Conservation (phyloP, 2,113 vertebrate species). For the Odontesthes bonariensis region DNA sequence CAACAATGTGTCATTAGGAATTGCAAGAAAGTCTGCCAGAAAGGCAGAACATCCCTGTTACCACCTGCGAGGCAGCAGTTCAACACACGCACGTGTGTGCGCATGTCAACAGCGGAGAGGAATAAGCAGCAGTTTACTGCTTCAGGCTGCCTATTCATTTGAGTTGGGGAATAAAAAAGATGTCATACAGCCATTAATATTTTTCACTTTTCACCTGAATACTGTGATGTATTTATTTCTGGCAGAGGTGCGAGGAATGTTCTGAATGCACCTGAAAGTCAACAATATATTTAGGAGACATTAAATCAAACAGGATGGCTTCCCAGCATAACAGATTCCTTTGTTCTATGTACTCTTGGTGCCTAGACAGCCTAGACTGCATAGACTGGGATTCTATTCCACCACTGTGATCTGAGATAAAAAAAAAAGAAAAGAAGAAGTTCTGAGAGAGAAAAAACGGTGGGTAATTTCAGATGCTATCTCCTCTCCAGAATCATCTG, state of each 20-base stretch:
- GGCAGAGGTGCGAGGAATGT: slow-evolving; percentile 76
- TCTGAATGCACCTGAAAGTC: slow-evolving; percentile 78
- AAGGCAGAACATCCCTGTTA: too few species aligned
- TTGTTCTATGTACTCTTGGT: slow-evolving; percentile 72
- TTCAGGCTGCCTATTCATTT: too few species aligned
- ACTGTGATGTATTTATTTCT: slow-evolving; percentile 63
- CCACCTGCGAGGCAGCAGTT: too few species aligned
- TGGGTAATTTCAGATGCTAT: slow-evolving; percentile 75
- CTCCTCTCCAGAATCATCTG: slow-evolving; percentile 66
- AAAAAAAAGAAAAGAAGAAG: slow-evolving; percentile 29
- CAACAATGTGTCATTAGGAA: too few species aligned
- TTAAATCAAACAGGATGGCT: slow-evolving; percentile 66
- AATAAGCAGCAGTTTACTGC: too few species aligned
- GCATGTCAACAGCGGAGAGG: too few species aligned
- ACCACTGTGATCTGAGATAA: slow-evolving; percentile 59
- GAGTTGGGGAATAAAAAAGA: too few species aligned
- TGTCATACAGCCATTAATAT: too few species aligned
- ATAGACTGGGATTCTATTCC: slow-evolving; percentile 49
- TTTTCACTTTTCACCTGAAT: slow-evolving; percentile 30
- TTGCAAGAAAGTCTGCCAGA: too few species aligned
- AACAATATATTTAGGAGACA: slow-evolving; percentile 80
- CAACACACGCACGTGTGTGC: too few species aligned
- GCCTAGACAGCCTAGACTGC: too few species aligned
- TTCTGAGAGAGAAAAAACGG: slow-evolving; percentile 46
- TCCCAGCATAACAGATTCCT: slow-evolving; percentile 73